Base-by-base conservation (phyloP, 2,113 vertebrate species). In the Coptodon rendalli region DNA sequence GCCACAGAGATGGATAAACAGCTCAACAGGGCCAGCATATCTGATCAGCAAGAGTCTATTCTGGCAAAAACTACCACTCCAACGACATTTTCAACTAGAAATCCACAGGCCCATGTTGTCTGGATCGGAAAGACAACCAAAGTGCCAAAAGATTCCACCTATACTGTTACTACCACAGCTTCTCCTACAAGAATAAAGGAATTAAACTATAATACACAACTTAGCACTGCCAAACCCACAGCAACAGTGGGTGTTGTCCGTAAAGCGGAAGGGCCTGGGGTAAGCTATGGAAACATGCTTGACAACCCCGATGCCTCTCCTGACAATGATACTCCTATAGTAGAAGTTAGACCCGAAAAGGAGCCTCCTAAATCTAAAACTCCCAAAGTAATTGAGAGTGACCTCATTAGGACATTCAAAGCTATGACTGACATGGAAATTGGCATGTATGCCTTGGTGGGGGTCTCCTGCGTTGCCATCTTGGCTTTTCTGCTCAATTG, bases 401-500 rank as follows among this genome's bases (percentile, higher is more conserved):
- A 97, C 86, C 94, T 96, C 7, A 88, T 96, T 0, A 96, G 95
- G 87, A 87, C 95, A 0, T 89, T 97, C 14, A 90, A 95, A 13
- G 96, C 97, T 3, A 96, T 99, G 87, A 97, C 97, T 0, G 97
- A 99, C 83, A 79, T 99, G 91, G 98, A 99, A 92, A 97, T 98
- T 3, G 97, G 98, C 3, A 98, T 99, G 96, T 99, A 98, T 1
- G 97, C 97, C 0, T 87, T 99, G 76, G 91, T 98, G 52, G 98
- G 97, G 0, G 97, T 99, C 76, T 98, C 97, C 80, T 98, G 97
- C 90, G 90, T 99, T 87, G 97, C 98, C 4, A 97, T 99, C 57
- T 84, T 99, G 9, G 98, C 97, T 27, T 97, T 99, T 95, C 93
- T 99, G 0, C 94, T 98, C 63, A 99, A 99, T 82, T 99, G 98